These are phyloP conservation scores for Ceyx erithaca DNA, from an alignment of 2,797 vertebrate genomes.

Conservation along the genomic window DNA sequence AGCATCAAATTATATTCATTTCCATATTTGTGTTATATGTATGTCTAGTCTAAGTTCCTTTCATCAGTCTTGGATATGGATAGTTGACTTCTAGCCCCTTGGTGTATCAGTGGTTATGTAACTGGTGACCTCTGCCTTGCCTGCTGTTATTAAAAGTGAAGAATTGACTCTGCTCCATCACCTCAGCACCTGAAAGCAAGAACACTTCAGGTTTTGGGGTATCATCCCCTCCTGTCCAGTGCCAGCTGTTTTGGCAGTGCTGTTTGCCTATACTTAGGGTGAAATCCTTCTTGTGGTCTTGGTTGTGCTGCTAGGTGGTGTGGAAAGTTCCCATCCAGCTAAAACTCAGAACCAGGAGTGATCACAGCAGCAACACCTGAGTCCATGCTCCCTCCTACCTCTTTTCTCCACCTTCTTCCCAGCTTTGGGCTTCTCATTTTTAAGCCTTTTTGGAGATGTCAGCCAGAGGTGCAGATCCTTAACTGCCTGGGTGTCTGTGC, in stretches of 20 bases:
- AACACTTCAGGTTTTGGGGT: rapidly evolving
- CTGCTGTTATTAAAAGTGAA: neutral
- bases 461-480: neutral
- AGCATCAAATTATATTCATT: neutral
- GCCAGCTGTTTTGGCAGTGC: neutral
- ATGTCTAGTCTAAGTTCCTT: neutral
- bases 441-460: neutral
- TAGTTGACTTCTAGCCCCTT: neutral
- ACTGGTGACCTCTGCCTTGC: neutral
- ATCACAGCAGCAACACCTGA: neutral
- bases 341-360: neutral
- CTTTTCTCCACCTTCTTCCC: neutral
- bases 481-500: neutral
- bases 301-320: neutral
- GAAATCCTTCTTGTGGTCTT: neutral
- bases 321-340: neutral
- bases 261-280: neutral
- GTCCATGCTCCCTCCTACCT: neutral
- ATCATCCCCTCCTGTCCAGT: neutral
- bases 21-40: neutral
- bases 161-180: neutral
- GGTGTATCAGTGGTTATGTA: rapidly evolving
- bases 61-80: neutral
- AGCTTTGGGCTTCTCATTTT: neutral
- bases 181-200: neutral